phyloP scores from a whole-genome alignment of 2,888 invertebrate genomes.

The Chrysolina haemoptera region DNA sequence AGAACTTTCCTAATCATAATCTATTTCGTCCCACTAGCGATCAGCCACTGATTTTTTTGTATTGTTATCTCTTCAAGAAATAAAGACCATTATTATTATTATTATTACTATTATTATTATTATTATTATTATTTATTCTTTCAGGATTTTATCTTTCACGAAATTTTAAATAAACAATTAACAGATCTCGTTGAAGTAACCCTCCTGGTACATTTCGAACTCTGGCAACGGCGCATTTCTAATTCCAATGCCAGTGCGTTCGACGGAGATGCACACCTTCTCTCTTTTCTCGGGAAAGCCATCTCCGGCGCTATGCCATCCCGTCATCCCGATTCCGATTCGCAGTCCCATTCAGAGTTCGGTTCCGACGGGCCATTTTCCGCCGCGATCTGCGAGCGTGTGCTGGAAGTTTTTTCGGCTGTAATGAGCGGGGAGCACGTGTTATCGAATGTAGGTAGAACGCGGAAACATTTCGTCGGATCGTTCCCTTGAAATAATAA shows the following conservation, averaged over 20 bases:
- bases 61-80: too few relatives aligned
- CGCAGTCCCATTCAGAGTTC: slow-evolving; percentile 17
- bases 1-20: too few relatives aligned
- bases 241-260: slow-evolving; percentile 5
- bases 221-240: slow-evolving; percentile 26
- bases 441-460: neutral
- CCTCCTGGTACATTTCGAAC: neutral
- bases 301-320: neutral
- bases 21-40: too few relatives aligned
- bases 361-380: slow-evolving; percentile 17
- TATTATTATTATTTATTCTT: too few relatives aligned
- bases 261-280: slow-evolving; percentile 22
- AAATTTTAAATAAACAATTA: too few relatives aligned
- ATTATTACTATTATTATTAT: too few relatives aligned
- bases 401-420: neutral
- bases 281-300: slow-evolving; percentile 11
- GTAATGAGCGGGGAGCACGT: neutral
- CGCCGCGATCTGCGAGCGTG: slow-evolving; percentile 1
- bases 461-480: neutral
- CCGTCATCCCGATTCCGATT: neutral
- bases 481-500: slow-evolving; percentile 2
- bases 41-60: too few relatives aligned
- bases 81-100: too few relatives aligned
- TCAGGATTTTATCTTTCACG: too few relatives aligned
- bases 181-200: neutral